A percentile compares a stretch with the other conserved stretches of the same genome.
phyloP scores from a whole-genome alignment of 2,797 vertebrate genomes.

The Helarctos malayanus region DNA sequence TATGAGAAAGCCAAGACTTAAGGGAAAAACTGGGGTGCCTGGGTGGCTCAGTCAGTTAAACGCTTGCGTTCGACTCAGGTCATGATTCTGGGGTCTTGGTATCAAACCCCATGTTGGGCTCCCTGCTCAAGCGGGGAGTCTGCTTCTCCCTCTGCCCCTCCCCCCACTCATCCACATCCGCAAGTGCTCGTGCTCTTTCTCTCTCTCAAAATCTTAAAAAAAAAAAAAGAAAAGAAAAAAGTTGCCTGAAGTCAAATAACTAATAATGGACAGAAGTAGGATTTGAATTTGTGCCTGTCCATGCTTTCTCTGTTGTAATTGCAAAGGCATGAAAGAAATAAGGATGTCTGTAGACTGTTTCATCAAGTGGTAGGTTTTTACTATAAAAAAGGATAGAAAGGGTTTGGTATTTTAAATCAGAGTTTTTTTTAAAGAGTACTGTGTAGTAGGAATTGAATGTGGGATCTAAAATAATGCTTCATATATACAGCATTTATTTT shows the following conservation, averaged over 20 bases:
- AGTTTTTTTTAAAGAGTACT: conserved; percentile 32
- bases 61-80: not conserved
- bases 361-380: conserved; percentile 38
- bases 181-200: too few species aligned
- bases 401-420: conserved; percentile 24
- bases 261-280: conserved; percentile 6
- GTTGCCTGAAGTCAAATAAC: not conserved
- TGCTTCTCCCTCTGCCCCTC: not conserved
- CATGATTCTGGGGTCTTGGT: not conserved
- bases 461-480: conserved; percentile 33
- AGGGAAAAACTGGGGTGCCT: too few species aligned
- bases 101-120: not conserved
- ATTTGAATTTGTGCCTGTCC: conserved; percentile 29
- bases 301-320: not conserved
- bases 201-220: too few species aligned
- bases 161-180: too few species aligned
- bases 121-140: not conserved
- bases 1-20: conserved; percentile 33
- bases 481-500: conserved; percentile 27
- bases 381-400: not conserved
- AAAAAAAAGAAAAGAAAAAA: not conserved
- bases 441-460: not conserved
- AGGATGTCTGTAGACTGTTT: not conserved
- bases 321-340: conserved; percentile 39
- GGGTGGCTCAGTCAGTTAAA: too few species aligned